phyloP scores from a whole-genome alignment of 2,113 vertebrate genomes.

The Dinomys branickii region DNA sequence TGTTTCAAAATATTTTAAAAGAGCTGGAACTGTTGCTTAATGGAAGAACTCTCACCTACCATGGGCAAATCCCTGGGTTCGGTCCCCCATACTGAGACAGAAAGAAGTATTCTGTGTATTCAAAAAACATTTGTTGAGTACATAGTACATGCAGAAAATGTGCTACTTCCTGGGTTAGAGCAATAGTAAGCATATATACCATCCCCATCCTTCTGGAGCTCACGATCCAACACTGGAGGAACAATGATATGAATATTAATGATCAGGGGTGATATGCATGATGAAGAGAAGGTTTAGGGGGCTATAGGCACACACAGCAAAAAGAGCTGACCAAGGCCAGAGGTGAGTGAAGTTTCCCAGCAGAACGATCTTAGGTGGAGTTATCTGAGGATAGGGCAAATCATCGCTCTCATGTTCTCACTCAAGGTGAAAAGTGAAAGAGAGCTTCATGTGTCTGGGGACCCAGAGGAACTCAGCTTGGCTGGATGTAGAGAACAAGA shows the following conservation, averaged over 20 bases:
- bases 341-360: neutral
- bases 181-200: neutral
- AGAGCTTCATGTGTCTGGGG: neutral
- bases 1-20: neutral
- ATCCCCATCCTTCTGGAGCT: neutral
- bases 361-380: neutral
- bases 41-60: neutral
- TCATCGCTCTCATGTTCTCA: neutral
- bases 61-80: neutral
- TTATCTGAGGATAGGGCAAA: neutral
- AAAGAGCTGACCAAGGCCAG: neutral
- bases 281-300: neutral
- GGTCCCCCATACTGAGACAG: neutral
- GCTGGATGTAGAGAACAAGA: neutral
- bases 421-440: neutral
- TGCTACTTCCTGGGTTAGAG: neutral
- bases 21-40: neutral
- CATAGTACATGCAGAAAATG: neutral
- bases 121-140: neutral
- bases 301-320: neutral
- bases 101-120: neutral
- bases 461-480: neutral
- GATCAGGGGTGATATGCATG: neutral
- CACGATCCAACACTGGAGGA: neutral
- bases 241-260: neutral